phyloP scores from a whole-genome alignment of 2,113 vertebrate genomes.

The Formicarius rufipectus region DNA sequence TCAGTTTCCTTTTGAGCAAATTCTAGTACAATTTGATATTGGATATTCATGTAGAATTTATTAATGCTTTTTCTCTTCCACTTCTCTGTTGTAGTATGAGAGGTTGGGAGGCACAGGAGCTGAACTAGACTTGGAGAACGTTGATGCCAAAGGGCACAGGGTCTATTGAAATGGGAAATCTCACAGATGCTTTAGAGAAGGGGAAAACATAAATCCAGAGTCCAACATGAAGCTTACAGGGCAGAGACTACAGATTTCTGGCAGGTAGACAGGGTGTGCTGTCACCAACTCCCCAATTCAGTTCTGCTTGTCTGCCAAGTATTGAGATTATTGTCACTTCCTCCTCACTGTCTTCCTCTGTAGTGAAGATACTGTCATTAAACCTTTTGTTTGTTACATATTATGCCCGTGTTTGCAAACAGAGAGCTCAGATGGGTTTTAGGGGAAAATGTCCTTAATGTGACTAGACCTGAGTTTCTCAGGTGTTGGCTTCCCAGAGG shows the following conservation, averaged over 20 bases:
- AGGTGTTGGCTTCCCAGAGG: accelerated
- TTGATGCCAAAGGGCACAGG: neutral
- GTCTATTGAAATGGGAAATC: neutral
- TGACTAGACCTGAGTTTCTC: neutral
- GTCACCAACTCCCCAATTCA: neutral
- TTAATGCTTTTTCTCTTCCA: neutral
- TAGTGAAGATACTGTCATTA: accelerated
- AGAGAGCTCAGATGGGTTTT: neutral
- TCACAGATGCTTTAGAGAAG: neutral
- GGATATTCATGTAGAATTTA: slow-evolving; percentile 62
- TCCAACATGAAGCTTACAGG: neutral
- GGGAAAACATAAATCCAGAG: neutral
- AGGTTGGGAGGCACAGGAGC: neutral
- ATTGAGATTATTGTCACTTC: neutral
- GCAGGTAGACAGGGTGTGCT: neutral
- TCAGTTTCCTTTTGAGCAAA: slow-evolving; percentile 72
- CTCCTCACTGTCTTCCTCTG: neutral
- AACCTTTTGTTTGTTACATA: neutral
- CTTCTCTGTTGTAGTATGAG: neutral
- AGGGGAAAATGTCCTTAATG: neutral
- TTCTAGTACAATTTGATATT: slow-evolving; percentile 55
- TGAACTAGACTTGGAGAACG: neutral
- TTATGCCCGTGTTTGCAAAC: neutral
- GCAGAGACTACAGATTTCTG: neutral
- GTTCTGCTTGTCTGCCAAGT: neutral